Percentiles rank a stretch among this genome's conserved stretches.
phyloP scores from a whole-genome alignment of 1,140 invertebrate genomes.

The Drosophila melanica region DNA sequence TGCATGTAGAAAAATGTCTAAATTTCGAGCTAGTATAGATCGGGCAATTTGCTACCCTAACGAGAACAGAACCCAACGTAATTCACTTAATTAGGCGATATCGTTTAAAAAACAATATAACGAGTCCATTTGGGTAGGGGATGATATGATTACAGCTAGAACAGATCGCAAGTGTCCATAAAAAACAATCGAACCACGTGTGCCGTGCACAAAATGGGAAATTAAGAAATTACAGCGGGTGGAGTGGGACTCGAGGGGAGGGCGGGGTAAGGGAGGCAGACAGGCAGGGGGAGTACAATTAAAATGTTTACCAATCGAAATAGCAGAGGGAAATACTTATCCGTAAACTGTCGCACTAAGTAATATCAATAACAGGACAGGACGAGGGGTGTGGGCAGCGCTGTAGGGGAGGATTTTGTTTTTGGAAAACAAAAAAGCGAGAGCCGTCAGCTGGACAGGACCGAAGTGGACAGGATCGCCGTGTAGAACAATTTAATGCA shows the following conservation, averaged over 20 bases:
- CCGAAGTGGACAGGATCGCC: slow-evolving; percentile 32
- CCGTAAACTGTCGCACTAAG: slow-evolving; percentile 50
- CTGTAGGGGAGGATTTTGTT: slow-evolving; percentile 7
- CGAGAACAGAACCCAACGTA: neutral
- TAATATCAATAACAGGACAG: slow-evolving; percentile 56
- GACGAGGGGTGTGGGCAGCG: neutral
- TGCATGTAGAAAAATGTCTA: too few species aligned
- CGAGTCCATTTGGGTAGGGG: neutral
- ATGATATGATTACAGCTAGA: slow-evolving; percentile 10
- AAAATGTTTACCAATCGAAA: slow-evolving; percentile 47
- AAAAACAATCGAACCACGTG: slow-evolving; percentile 21
- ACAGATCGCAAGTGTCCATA: slow-evolving; percentile 1
- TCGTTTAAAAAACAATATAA: slow-evolving; percentile 14
- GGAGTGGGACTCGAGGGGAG: neutral
- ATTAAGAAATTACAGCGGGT: slow-evolving; percentile 35
- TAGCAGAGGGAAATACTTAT: slow-evolving; percentile 34
- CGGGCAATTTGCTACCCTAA: neutral
- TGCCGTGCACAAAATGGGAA: slow-evolving; percentile 12
- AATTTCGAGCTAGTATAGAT: neutral
- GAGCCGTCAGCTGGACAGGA: slow-evolving; percentile 63
- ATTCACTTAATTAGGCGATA: slow-evolving; percentile 28
- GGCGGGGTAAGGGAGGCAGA: too few species aligned
- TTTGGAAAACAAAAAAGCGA: neutral
- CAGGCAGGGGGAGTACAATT: slow-evolving; percentile 21
- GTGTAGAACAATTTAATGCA: slow-evolving; percentile 79